Evolutionary conservation across 2,888 invertebrate species (phyloP), one percentile per base, ranked within the genome.

Genomic region (Cerastis rubricosa): DNA sequence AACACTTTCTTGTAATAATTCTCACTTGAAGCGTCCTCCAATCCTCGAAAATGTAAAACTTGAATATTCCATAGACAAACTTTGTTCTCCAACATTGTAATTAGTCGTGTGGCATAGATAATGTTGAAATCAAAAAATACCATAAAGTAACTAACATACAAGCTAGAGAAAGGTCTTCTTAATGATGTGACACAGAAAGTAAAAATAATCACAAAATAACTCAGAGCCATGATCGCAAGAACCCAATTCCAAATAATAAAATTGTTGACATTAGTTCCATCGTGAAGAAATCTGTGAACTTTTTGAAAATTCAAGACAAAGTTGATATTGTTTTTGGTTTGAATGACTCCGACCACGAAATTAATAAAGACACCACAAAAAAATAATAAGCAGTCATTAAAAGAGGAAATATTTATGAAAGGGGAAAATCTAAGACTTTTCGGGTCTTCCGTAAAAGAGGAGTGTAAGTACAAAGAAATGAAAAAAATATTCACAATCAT

Each of bases 181-280:
- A n/a, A 12, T n/a, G 14, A 0, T 0, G 4, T 0, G 7, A 43
- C 29, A 29, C 1, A 54, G 14, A 43, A 4, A 43, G 51, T 43
- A 5, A 73, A 40, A 11, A 68, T 0, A 19, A 63, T 1, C 0
- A 43, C 8, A 25, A 76, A 65, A 19, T 51, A 49, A 17, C n/a
- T 9, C 8, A 76, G 9, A 47, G n/a, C 45, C 0, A 29, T 6
- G 9, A 57, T 45, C 7, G 22, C 43, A 35, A n/a, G 14, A 40
- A 85, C 43, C 85, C 85, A 85, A 54, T 71, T 85, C 22, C 54
- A 63, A n/a, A 74, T 29, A 6, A 65, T 61, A 3, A 77, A 82
- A 0, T 40, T 8, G 0, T 47, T 76, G 19, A 76, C 19, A 43
- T 7, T 8, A 5, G 51, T 54, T n/a, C 61, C 69, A 25, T 71